Percentiles rank a stretch among this genome's conserved stretches.
Evolutionary conservation across 2,113 vertebrate species (phyloP).

Genomic region (Alces alces): DNA sequence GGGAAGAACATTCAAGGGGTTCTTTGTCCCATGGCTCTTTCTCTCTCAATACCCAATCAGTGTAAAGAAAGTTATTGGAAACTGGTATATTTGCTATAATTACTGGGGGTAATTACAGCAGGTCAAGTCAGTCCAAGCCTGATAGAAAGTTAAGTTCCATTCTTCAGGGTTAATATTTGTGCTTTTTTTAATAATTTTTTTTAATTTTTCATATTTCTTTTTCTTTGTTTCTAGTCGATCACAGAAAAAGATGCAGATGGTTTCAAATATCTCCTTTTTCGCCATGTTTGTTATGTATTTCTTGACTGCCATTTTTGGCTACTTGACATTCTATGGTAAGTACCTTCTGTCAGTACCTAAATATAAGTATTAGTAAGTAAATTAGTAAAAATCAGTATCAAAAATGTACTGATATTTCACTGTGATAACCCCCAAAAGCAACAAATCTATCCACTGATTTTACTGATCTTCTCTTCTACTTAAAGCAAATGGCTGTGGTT

Average conservation of each 20-base stretch:
- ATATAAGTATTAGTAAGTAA: neutral
- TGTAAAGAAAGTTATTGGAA: neutral
- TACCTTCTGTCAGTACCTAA: neutral
- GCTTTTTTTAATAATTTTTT: neutral
- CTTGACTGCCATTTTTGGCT: conserved; percentile 87
- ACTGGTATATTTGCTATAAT: neutral
- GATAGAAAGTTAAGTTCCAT: neutral
- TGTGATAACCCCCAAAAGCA: neutral
- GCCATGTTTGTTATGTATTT: conserved; percentile 89
- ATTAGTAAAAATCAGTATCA: neutral
- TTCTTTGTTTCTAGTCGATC: conserved; percentile 79
- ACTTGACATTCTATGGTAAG: conserved; percentile 87
- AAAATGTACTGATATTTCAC: neutral
- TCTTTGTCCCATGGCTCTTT: neutral
- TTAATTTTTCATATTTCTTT: conserved; percentile 53
- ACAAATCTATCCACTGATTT: neutral
- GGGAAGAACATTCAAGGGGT: neutral
- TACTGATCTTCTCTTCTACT: neutral
- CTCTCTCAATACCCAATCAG: neutral
- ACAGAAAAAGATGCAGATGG: conserved; percentile 86
- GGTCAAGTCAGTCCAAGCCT: neutral
- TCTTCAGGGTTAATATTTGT: neutral
- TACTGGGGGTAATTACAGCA: neutral
- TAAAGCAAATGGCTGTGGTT: neutral
- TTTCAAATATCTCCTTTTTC: conserved; percentile 86